These are phyloP conservation scores for Lithophane ornitopus DNA, from an alignment of 2,888 invertebrate species.

Conservation along the genomic window DNA sequence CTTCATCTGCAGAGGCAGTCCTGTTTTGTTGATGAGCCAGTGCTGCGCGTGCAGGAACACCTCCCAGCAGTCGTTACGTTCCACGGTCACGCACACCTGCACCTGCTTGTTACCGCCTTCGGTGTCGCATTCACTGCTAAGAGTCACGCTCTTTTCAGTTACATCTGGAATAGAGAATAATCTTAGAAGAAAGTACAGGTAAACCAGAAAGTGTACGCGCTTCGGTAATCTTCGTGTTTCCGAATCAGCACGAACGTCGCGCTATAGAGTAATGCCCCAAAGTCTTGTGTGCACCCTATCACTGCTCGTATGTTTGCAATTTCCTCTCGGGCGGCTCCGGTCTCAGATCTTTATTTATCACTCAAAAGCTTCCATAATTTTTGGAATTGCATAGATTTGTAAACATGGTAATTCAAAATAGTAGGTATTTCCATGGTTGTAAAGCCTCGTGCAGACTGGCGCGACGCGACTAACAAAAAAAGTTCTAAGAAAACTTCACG, in stretches of 20 bases:
- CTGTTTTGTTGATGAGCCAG: slow-evolving; percentile 97
- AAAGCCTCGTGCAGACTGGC: too few relatives aligned
- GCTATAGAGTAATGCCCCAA: too few relatives aligned
- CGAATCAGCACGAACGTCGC: not conserved
- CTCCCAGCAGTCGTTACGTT: slow-evolving; percentile 91
- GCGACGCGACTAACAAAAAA: too few relatives aligned
- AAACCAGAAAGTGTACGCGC: not conserved
- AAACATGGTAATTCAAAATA: too few relatives aligned
- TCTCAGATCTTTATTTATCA: too few relatives aligned
- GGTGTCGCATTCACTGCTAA: slow-evolving; percentile 92
- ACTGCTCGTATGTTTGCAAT: too few relatives aligned
- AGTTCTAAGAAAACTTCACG: too few relatives aligned
- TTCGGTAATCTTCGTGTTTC: not conserved
- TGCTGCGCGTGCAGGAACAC: slow-evolving; percentile 94
- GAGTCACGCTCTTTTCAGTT: slow-evolving; percentile 92
- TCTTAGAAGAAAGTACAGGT: not conserved
- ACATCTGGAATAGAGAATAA: slow-evolving; percentile 85
- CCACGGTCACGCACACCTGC: slow-evolving; percentile 92
- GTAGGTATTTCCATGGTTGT: too few relatives aligned
- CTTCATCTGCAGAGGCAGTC: slow-evolving; percentile 95
- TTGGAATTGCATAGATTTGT: too few relatives aligned
- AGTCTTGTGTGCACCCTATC: too few relatives aligned
- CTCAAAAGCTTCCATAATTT: too few relatives aligned
- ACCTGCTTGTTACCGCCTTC: slow-evolving; percentile 92
- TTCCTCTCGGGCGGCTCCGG: too few relatives aligned